Conservation (phyloP, 2,797 vertebrate species). For the Aphelocoma californica region DNA sequence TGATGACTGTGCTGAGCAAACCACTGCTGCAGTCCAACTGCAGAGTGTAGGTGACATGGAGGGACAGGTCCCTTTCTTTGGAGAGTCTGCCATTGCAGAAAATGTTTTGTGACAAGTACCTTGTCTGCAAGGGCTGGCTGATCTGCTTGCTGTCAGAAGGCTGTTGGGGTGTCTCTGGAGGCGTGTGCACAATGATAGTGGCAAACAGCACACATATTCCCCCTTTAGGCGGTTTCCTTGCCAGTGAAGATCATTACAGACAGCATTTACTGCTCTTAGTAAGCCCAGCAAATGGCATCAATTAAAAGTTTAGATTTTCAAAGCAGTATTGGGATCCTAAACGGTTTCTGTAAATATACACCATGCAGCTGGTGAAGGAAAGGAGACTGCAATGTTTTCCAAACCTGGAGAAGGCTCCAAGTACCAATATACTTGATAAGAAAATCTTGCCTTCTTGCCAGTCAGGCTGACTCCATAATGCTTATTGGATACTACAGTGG, state of each 20-base stretch:
- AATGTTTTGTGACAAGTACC: neutral
- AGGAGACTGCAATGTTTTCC: neutral
- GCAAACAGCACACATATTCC: neutral
- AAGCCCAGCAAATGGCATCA: neutral
- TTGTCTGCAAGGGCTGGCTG: neutral
- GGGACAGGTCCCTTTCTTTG: neutral
- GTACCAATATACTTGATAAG: neutral
- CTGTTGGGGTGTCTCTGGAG: neutral
- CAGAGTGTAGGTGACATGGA: too few relatives aligned
- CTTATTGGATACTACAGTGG: neutral
- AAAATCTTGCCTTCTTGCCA: neutral
- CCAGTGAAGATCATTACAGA: neutral
- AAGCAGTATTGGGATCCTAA: neutral
- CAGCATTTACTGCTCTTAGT: neutral
- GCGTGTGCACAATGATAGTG: accelerated
- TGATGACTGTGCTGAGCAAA: neutral
- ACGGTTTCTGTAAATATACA: neutral
- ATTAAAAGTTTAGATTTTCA: neutral
- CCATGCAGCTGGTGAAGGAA: neutral
- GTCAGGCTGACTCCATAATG: neutral
- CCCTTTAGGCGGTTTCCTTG: neutral
- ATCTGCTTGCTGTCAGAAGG: neutral
- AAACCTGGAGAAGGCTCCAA: neutral
- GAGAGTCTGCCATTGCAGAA: neutral
- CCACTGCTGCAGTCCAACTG: accelerated